Evolutionary conservation across 1,140 invertebrate species (phyloP).

Genomic region (Sitophilus oryzae): DNA sequence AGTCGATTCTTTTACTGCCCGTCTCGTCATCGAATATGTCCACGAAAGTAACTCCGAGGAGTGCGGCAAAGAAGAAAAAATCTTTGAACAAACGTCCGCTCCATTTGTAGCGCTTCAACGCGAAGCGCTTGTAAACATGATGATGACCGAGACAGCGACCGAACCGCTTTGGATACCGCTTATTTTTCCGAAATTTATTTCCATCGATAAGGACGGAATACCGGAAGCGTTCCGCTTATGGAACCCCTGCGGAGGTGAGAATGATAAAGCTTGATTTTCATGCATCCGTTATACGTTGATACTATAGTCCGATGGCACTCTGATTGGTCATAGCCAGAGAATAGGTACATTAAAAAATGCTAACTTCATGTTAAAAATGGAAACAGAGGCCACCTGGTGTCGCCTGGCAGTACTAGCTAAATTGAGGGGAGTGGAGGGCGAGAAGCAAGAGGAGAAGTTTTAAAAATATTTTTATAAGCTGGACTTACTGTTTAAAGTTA

Average conservation of each 20-base stretch:
- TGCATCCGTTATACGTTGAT: too few relatives aligned
- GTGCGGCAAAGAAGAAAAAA: background rate
- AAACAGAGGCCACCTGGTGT: too few relatives aligned
- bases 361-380: too few relatives aligned
- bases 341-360: conserved; percentile 4
- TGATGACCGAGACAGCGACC: background rate
- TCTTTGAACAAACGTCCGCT: background rate
- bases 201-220: background rate
- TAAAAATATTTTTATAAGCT: too few relatives aligned
- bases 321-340: background rate
- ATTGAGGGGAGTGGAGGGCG: too few relatives aligned
- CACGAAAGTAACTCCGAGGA: background rate
- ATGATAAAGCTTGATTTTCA: too few relatives aligned
- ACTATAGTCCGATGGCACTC: too few relatives aligned
- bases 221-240: background rate
- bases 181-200: background rate
- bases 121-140: background rate
- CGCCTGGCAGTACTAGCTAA: too few relatives aligned
- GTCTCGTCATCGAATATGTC: background rate
- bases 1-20: background rate
- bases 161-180: background rate
- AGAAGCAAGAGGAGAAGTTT: background rate
- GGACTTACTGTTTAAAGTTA: too few relatives aligned
- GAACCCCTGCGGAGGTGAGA: background rate
- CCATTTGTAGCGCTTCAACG: background rate